Conservation (phyloP, 2,888 invertebrate species). For the Odontocolon sp. region DNA sequence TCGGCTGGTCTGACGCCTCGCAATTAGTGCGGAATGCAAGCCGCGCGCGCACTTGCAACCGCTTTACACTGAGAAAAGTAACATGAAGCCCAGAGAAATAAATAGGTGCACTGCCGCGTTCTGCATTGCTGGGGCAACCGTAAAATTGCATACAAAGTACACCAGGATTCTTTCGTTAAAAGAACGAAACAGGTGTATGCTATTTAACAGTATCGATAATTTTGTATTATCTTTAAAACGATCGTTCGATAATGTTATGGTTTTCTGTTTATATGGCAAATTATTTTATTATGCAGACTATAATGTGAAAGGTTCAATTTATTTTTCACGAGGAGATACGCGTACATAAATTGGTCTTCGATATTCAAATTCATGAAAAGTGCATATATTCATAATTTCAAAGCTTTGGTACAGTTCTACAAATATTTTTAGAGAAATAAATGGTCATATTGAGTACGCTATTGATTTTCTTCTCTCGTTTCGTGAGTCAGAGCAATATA, state of each 20-base stretch:
- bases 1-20: slow-evolving; percentile 64
- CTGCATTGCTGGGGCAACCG: slow-evolving; percentile 7
- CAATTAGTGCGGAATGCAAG: slow-evolving; percentile 72
- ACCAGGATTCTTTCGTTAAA: not conserved
- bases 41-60: slow-evolving; percentile 26
- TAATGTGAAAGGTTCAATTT: not conserved
- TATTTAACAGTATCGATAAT: slow-evolving; percentile 18
- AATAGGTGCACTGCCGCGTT: slow-evolving; percentile 37
- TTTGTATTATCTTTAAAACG: not conserved
- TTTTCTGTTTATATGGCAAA: not conserved
- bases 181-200: not conserved
- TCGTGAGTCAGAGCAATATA: slow-evolving; percentile 9
- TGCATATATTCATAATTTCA: too few relatives aligned
- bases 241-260: not conserved
- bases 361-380: too few relatives aligned
- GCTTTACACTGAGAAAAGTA: slow-evolving; percentile 43
- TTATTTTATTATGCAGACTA: not conserved
- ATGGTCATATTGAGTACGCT: slow-evolving; percentile 8
- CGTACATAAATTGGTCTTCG: too few relatives aligned
- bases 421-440: too few relatives aligned
- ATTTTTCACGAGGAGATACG: too few relatives aligned
- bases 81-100: slow-evolving; percentile 37
- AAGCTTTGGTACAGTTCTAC: too few relatives aligned
- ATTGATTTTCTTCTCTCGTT: slow-evolving; percentile 25
- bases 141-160: slow-evolving; percentile 51